Percentiles rank a stretch among this genome's conserved stretches.
These are phyloP conservation scores for Anableps anableps DNA, from an alignment of 2,797 vertebrate genomes.

Conservation along the genomic window DNA sequence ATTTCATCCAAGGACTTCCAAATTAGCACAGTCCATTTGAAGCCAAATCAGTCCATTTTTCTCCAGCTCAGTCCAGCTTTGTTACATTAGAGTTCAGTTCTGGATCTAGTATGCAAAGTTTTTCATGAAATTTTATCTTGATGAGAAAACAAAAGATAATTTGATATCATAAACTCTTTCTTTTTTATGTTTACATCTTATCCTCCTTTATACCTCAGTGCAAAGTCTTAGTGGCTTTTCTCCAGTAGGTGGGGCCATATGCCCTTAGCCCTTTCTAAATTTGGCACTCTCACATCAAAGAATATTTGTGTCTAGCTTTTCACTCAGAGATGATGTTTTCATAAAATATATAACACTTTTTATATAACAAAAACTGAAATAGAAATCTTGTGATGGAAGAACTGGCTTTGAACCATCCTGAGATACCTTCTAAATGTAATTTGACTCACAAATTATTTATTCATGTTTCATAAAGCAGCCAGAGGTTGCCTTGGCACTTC, in stretches of 20 bases:
- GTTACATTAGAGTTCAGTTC: not conserved
- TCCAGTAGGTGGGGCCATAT: not conserved
- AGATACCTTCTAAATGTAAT: slow-evolving; percentile 24
- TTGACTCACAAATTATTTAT: slow-evolving; percentile 26
- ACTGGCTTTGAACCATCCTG: slow-evolving; percentile 9
- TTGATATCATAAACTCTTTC: not conserved
- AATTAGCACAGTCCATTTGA: not conserved
- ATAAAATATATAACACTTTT: slow-evolving; percentile 10
- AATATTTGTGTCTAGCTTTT: not conserved
- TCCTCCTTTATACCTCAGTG: not conserved
- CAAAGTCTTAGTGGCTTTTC: not conserved
- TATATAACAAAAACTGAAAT: slow-evolving; percentile 8
- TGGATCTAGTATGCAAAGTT: not conserved
- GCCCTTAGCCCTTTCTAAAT: not conserved
- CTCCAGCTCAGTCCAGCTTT: not conserved
- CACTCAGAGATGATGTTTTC: not conserved
- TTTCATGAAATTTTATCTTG: not conserved
- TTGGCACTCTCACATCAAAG: not conserved
- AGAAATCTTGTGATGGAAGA: not conserved
- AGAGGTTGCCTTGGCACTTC: slow-evolving; percentile 17
- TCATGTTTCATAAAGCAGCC: slow-evolving; percentile 38
- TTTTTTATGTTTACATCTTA: not conserved
- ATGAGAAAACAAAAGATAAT: not conserved
- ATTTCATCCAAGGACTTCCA: not conserved
- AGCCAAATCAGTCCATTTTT: not conserved